These are phyloP conservation scores for Polylopha cassiicola DNA, from an alignment of 2,888 invertebrate genomes.

Conservation along the genomic window DNA sequence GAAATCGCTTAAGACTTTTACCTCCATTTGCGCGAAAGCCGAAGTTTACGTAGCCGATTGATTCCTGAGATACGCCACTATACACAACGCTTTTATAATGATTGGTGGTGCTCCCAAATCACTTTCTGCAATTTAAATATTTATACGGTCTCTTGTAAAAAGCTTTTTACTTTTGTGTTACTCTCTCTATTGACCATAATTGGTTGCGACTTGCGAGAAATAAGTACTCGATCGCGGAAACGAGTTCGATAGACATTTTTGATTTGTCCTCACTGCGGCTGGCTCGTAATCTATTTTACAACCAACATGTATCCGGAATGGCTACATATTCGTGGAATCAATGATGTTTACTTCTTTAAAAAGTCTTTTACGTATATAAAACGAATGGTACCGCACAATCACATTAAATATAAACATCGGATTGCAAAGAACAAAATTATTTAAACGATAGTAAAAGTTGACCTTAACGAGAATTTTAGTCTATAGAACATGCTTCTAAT, in stretches of 20 bases:
- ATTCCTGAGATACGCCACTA: slow-evolving; percentile 28
- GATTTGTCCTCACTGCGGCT: background rate
- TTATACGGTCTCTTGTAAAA: slow-evolving; percentile 18
- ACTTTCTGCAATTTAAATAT: slow-evolving; percentile 30
- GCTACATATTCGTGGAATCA: no score
- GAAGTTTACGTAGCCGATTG: slow-evolving; percentile 33
- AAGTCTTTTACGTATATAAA: no score
- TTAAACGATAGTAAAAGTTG: no score
- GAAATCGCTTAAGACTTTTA: slow-evolving; percentile 55
- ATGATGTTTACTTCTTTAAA: no score
- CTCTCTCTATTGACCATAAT: slow-evolving; percentile 18
- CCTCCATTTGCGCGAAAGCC: slow-evolving; percentile 53
- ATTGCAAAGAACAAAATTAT: no score
- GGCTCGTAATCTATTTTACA: no score
- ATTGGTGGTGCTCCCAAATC: slow-evolving; percentile 30
- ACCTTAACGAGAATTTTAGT: no score
- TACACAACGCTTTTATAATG: slow-evolving; percentile 35
- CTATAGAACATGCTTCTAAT: no score
- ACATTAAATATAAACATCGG: no score
- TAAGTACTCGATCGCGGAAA: slow-evolving; percentile 6
- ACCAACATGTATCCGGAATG: no score
- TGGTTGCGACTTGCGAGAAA: slow-evolving; percentile 14
- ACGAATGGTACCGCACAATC: no score
- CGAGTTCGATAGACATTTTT: slow-evolving; percentile 5
- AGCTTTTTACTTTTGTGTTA: slow-evolving; percentile 20